Evolutionary conservation across 1,140 invertebrate genomes (phyloP).

Genomic region (Formica selysi): DNA sequence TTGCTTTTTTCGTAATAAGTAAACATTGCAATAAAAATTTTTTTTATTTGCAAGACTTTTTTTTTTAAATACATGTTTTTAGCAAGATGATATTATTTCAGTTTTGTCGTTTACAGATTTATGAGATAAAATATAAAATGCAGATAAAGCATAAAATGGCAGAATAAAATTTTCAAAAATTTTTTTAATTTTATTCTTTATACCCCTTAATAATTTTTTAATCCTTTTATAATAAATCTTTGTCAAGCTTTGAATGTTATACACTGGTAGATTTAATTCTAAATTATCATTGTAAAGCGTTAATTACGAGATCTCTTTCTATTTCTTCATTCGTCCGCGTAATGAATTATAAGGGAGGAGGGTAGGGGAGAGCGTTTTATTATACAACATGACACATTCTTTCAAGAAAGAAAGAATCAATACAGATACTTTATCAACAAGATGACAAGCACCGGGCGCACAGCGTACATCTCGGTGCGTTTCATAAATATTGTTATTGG

Average conservation of each 20-base stretch:
- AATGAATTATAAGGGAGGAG: not conserved
- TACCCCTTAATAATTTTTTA: not conserved
- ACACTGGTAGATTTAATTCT: not conserved
- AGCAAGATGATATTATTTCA: slow-evolving; percentile 24
- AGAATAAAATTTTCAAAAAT: not conserved
- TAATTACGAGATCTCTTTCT: not conserved
- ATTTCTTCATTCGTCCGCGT: not conserved
- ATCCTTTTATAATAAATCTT: not conserved
- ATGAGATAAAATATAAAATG: not conserved
- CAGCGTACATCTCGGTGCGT: slow-evolving; percentile 52
- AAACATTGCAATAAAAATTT: slow-evolving; percentile 16
- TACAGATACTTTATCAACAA: slow-evolving; percentile 63
- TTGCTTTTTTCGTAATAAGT: not conserved
- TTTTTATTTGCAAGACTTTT: not conserved
- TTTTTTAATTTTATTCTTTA: not conserved
- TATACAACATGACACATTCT: not conserved
- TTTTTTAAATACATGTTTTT: not conserved
- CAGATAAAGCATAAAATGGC: not conserved
- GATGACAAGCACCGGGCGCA: slow-evolving; percentile 39
- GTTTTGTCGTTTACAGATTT: not conserved
- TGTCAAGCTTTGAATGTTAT: not conserved
- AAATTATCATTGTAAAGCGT: not conserved
- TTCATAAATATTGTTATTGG: slow-evolving; percentile 77
- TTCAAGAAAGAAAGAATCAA: not conserved
- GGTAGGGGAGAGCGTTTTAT: too few relatives aligned